A percentile compares a stretch with the other conserved stretches of the same genome.
Evolutionary conservation across 2,113 vertebrate genomes (phyloP).

Genomic region (Sylvia atricapilla): DNA sequence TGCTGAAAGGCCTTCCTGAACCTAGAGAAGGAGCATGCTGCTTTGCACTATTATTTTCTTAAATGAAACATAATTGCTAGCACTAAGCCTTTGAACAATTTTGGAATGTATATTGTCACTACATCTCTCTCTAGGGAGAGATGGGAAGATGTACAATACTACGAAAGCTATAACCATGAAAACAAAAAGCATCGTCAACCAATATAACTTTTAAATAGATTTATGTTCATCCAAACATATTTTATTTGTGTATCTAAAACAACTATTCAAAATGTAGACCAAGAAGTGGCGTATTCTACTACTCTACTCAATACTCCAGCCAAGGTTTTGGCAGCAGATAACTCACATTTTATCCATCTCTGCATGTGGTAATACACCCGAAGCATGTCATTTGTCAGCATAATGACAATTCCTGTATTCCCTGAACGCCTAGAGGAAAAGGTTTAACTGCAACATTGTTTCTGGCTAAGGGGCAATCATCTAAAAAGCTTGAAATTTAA

Average conservation of each 20-base stretch:
- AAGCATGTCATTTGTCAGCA: constrained; percentile 35
- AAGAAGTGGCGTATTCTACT: not conserved
- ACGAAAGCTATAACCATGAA: not conserved
- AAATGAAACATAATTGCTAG: not conserved
- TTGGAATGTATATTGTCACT: not conserved
- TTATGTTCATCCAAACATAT: not conserved
- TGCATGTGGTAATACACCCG: constrained; percentile 23
- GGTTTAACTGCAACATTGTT: constrained; percentile 61
- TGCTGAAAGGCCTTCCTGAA: not conserved
- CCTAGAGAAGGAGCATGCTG: not conserved
- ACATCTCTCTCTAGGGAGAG: not conserved
- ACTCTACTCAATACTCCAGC: not conserved
- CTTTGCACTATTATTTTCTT: not conserved
- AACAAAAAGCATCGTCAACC: not conserved
- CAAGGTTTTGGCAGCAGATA: constrained; percentile 32
- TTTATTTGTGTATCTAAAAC: not conserved
- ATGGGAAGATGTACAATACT: not conserved
- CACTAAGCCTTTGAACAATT: not conserved
- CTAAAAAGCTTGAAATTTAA: constrained; percentile 56
- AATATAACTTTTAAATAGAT: not conserved
- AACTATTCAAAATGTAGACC: not conserved
- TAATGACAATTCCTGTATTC: constrained; percentile 57
- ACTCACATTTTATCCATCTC: not conserved
- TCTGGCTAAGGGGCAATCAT: constrained; percentile 53
- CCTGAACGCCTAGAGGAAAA: constrained; percentile 63